Evolutionary conservation across 2,113 vertebrate genomes (phyloP), one percentile per base, ranked within the genome.

Genomic region (Podocnemis expansa): DNA sequence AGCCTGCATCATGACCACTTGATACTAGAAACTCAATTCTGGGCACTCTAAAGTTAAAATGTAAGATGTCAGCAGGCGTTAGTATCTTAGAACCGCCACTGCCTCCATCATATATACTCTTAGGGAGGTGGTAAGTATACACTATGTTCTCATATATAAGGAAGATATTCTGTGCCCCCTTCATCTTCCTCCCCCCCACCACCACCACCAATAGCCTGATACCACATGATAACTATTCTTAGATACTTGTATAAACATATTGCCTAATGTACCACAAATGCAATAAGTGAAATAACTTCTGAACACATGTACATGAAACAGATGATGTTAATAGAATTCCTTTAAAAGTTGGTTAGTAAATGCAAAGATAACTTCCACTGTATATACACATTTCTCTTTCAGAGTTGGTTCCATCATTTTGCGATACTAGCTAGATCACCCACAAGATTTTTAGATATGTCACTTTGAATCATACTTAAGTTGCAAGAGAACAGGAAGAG

Each of bases 401-500:
- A 82, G 19, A 88, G 89, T 92, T 89, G 84, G 89, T 92, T 16
- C 63, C 84, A 41, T 45, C 89, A 31, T 54, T 47, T 92, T 85
- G 51, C 31, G 4, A 90, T 31, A 85, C 79, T 82, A 89, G 25
- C 21, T 87, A 5, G 12, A 78, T 92, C 87, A 34, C 25, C 80
- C 87, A 58, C 49, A 85, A 52, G 13, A 88, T 86, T 87, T 92
- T 93, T 81, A 29, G 38, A 60, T 91, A 41, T 89, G 31, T 86
- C 60, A 87, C 27, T 78, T 88, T 45, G 45, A 93, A 78, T 70
- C 31, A 91, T 6, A 93, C 2, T 89, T 7, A 60, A 89, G 78
- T 86, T 82, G 51, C 87, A 49, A 90, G 22, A 85, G 56, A 87
- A 89, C 92, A 78, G 86, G 41, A 94, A 85, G n/a, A 81, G 49